Conservation (phyloP, 1,140 invertebrate species). For the Dinoponera quadriceps region DNA sequence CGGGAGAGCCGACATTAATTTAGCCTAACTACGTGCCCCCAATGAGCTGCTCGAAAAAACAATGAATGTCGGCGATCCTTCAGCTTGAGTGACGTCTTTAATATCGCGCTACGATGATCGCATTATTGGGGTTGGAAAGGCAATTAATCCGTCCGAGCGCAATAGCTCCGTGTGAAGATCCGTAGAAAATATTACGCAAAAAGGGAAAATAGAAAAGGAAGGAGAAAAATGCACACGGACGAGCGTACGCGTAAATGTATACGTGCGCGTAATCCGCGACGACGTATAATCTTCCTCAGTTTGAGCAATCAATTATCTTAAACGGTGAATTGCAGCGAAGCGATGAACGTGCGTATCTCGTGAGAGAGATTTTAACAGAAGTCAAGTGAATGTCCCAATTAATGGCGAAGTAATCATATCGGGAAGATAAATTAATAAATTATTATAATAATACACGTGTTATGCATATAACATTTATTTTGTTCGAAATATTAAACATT, state of each 20-base stretch:
- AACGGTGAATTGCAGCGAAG: not conserved
- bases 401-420: too few relatives aligned
- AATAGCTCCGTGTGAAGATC: not conserved
- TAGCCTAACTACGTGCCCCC: not conserved
- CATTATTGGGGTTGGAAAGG: conserved; percentile 38
- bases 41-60: conserved; percentile 49
- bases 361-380: too few relatives aligned
- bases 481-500: too few relatives aligned
- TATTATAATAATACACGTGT: too few relatives aligned
- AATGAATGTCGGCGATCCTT: conserved; percentile 43
- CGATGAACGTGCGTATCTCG: not conserved
- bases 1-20: conserved; percentile 31
- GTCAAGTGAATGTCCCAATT: too few relatives aligned
- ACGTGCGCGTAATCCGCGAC: not conserved
- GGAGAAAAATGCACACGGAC: not conserved
- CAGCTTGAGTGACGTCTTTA: conserved; percentile 51
- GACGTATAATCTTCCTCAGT: not conserved
- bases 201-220: not conserved
- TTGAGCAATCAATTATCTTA: conserved; percentile 6
- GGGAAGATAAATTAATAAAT: too few relatives aligned
- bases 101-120: conserved; percentile 32
- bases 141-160: conserved; percentile 23
- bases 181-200: not conserved
- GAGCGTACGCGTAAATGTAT: not conserved
- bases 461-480: too few relatives aligned